These are phyloP conservation scores for Falco novaeseelandiae DNA, from an alignment of 2,797 vertebrate genomes.

Conservation along the genomic window DNA sequence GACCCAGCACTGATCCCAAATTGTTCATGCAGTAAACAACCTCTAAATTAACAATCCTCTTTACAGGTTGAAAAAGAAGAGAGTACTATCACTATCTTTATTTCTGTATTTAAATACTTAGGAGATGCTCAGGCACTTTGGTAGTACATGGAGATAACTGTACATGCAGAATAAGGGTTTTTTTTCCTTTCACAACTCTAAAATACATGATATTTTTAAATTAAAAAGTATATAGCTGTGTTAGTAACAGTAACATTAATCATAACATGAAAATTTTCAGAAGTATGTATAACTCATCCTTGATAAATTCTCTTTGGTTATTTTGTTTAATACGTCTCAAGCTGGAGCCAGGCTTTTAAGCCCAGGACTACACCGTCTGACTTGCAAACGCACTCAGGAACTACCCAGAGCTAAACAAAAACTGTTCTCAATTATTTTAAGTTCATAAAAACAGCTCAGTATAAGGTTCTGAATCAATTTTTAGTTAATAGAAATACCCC, in stretches of 20 bases:
- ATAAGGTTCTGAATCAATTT: conserved; percentile 26
- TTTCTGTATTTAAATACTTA: background rate
- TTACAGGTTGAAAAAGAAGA: background rate
- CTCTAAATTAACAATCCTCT: background rate
- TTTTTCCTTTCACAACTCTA: background rate
- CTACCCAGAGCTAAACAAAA: conserved; percentile 53
- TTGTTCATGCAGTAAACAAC: background rate
- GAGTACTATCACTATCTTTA: background rate
- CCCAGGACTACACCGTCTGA: background rate
- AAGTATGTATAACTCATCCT: background rate
- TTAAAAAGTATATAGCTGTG: background rate
- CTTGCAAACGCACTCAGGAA: conserved; percentile 43
- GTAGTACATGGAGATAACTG: background rate
- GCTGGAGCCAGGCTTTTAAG: conserved; percentile 10
- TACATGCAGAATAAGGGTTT: background rate
- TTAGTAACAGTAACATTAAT: background rate
- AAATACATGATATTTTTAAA: background rate
- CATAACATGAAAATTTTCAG: background rate
- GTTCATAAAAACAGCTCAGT: conserved; percentile 27
- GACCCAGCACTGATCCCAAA: no score
- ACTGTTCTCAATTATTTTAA: conserved; percentile 58
- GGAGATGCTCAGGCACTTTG: background rate
- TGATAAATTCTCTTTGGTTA: background rate
- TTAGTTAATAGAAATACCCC: conserved; percentile 33
- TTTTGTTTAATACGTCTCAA: background rate